Evolutionary conservation across 2,888 invertebrate genomes (phyloP), one percentile per base, ranked within the genome.

Genomic region (Andrena flavipes): DNA sequence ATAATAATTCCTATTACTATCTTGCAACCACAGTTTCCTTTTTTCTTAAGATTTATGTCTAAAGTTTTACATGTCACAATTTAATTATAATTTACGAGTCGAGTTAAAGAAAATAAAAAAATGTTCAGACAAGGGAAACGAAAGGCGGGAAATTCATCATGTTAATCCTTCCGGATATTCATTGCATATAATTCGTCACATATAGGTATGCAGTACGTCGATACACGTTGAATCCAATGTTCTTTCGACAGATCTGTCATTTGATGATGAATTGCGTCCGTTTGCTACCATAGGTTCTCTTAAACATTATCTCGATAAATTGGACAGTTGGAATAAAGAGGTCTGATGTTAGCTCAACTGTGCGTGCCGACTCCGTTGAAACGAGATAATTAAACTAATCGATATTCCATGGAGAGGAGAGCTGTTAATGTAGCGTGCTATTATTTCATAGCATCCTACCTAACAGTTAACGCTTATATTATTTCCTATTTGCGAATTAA

Each of bases 211-310:
- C 42, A 42, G 4, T 16, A 42, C 42, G 42, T 16, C 8, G n/a
- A 10, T 33, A 3, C 6, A 33, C 10, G 26, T 33, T 20, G 20
- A 33, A 54, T n/a, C 35, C 48, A 26, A 26, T 13, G n/a, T n/a
- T 10, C 54, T 63, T 60, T 33, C 56, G 33, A 54, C 62, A 29
- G 20, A 62, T 65, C 30, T 48, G 20, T 5, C 67, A 20, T 23
- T 51, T n/a, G 29, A 56, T 56, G 62, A 73, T 51, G 48, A 78
- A 78, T 69, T 78, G 69, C 51, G 23, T n/a, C 23, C n/a, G 8
- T 62, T 20, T n/a, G 42, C 64, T 78, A 42, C 26, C 62, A 16
- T 20, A 51, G 49, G 42, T 20, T 49, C 51, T 67, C 68, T 78
- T 64, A 69, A 73, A 78, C 69, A 69, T 69, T 49, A 20, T 29